Evolutionary conservation across 1,140 invertebrate species (phyloP).

Genomic region (Thalassaphorura encarpata): DNA sequence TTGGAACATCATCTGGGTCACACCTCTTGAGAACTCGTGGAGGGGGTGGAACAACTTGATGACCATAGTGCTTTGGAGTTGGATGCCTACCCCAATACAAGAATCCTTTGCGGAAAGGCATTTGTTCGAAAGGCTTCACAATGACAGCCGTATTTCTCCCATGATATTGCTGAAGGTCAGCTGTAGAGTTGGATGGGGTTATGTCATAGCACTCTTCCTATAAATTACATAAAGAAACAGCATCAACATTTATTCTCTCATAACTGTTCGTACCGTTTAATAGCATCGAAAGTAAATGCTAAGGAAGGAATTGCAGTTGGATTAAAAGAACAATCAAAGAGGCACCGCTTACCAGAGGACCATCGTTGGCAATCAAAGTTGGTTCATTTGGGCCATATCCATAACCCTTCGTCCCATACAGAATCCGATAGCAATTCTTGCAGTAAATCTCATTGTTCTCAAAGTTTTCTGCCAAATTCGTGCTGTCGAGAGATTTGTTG

Average conservation of each 20-base stretch:
- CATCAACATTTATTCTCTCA: too few species aligned
- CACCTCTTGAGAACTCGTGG: neutral
- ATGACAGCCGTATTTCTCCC: neutral
- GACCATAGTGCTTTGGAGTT: neutral
- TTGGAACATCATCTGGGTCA: neutral
- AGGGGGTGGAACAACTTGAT: neutral
- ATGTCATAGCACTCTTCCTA: neutral
- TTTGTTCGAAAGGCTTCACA: neutral
- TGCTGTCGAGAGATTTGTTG: conserved; percentile 5
- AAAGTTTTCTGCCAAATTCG: conserved; percentile 5
- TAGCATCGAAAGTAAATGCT: neutral
- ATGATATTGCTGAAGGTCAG: neutral
- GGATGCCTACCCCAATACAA: neutral
- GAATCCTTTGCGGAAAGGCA: neutral
- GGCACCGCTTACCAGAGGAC: neutral
- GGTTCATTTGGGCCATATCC: conserved; percentile 11
- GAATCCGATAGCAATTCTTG: conserved; percentile 9
- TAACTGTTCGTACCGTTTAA: too few species aligned
- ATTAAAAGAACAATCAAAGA: neutral
- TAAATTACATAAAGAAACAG: too few species aligned
- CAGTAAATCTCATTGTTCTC: conserved; percentile 15
- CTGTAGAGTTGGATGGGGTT: neutral
- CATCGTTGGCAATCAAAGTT: neutral
- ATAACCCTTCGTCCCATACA: conserved; percentile 10
- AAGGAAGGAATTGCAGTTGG: neutral